These are phyloP conservation scores for Seriola dumerili DNA, from an alignment of 2,113 vertebrate genomes.

Conservation along the genomic window DNA sequence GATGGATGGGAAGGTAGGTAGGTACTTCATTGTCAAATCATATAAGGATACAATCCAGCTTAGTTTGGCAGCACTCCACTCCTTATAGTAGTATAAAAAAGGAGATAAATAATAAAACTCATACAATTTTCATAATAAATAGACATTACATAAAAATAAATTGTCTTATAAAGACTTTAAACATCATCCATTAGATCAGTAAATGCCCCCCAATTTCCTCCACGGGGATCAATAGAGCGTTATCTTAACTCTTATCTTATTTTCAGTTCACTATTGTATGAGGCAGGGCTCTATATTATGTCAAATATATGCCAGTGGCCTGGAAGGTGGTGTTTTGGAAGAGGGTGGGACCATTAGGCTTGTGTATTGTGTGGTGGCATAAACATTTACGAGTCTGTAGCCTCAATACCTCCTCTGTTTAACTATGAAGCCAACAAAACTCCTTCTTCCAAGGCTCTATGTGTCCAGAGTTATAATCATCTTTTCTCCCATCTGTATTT, in stretches of 20 bases:
- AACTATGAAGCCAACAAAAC: slow-evolving; percentile 40
- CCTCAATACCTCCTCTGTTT: slow-evolving; percentile 56
- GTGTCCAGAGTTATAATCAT: slow-evolving; percentile 18
- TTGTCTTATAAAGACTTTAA: too few species aligned
- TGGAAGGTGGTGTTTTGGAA: slow-evolving; percentile 11
- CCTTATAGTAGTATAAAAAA: too few species aligned
- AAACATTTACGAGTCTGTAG: slow-evolving; percentile 60
- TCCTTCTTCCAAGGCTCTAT: slow-evolving; percentile 32
- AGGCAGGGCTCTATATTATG: not conserved
- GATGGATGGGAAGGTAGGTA: too few species aligned
- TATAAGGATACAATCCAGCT: too few species aligned
- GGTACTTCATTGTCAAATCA: too few species aligned
- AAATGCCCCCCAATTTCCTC: not conserved
- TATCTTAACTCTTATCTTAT: not conserved
- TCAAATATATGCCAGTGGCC: slow-evolving; percentile 2
- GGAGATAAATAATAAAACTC: too few species aligned
- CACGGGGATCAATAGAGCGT: not conserved
- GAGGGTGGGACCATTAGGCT: slow-evolving; percentile 45
- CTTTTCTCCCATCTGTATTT: slow-evolving; percentile 6
- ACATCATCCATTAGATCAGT: not conserved
- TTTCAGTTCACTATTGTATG: not conserved
- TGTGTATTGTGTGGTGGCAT: slow-evolving; percentile 48
- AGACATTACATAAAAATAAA: too few species aligned
- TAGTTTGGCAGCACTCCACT: too few species aligned
- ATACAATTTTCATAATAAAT: too few species aligned